Conservation (phyloP, 2,888 invertebrate species). For the Nebria brevicollis region DNA sequence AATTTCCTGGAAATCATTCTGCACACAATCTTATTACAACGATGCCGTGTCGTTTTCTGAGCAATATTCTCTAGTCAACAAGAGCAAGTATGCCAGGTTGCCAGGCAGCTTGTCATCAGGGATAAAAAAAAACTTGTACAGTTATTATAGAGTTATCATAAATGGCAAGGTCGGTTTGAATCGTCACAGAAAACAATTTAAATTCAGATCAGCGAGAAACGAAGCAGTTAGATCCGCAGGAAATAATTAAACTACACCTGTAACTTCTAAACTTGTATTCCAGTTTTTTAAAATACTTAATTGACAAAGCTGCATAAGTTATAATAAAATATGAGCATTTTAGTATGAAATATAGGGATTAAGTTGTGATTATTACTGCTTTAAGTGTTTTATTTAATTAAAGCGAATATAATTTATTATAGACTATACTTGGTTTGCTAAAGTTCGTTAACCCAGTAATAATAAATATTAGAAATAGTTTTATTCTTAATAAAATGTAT, state of each 20-base stretch:
- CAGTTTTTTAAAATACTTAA: not conserved
- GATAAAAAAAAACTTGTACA: not conserved
- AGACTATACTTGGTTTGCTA: not conserved
- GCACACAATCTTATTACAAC: not conserved
- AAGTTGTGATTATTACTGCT: too few relatives aligned
- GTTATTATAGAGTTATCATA: constrained; percentile 23
- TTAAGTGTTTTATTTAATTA: not conserved
- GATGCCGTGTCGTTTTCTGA: not conserved
- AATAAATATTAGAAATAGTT: not conserved
- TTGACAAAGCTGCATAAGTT: not conserved
- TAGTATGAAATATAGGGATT: not conserved
- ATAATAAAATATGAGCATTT: not conserved
- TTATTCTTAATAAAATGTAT: not conserved
- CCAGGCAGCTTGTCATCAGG: not conserved
- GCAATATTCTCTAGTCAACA: not conserved
- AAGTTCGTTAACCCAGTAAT: not conserved
- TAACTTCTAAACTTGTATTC: not conserved
- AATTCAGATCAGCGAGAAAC: constrained; percentile 30
- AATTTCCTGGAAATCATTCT: constrained; percentile 16
- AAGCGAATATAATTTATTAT: not conserved
- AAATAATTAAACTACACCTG: not conserved
- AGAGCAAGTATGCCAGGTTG: constrained; percentile 2
- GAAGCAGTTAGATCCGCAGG: constrained; percentile 1
- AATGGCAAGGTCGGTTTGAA: constrained; percentile 28
- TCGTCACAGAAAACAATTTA: constrained; percentile 24